Base-by-base conservation (phyloP, 2,797 vertebrate species). In the Falco biarmicus region DNA sequence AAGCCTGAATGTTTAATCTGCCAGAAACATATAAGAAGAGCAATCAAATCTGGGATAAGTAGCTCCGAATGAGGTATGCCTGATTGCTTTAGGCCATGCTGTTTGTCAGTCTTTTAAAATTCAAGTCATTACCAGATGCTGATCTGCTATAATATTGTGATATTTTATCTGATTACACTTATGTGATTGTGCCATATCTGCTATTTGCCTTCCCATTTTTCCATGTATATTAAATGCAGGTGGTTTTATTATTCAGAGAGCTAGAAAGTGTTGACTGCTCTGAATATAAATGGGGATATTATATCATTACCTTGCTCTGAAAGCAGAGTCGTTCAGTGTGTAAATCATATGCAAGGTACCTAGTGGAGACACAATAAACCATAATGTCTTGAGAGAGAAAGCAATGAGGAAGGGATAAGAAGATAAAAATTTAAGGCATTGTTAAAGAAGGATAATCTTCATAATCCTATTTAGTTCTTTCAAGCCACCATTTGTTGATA, bases 231-330 rank as follows among this genome's bases (percentile, higher is more conserved):
- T 99, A 99, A 99, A 98, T 98, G 98, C 97, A 98, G 98, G 98
- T 98, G 98, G 96, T 98, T 98, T 99, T 98, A 98, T 99, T 99
- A 98, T 98, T 98, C 98, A 89, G 97, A 97, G 97, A 97, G 97
- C 97, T 98, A 92, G 96, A 97, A 97, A 97, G 92, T 97, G 97
- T 97, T 98, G 97, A 97, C 98, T 98, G 97, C 96, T 98, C 98
- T 98, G 99, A 99, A 99, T 99, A 98, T 98, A 98, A 99, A 99
- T 98, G 98, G 97, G 97, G 95, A 98, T 98, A 99, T 99, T 98
- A 98, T 99, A 98, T 98, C 98, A 98, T 99, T 99, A 98, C 98
- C 97, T 98, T 97, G 96, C 97, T 98, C 98, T 87, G 76, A 98
- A 98, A 98, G 97, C 96, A 97, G 96, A 97, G 94, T 95, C 95